Conservation (phyloP, 2,888 invertebrate genomes). For the Cryptocephalus primarius region DNA sequence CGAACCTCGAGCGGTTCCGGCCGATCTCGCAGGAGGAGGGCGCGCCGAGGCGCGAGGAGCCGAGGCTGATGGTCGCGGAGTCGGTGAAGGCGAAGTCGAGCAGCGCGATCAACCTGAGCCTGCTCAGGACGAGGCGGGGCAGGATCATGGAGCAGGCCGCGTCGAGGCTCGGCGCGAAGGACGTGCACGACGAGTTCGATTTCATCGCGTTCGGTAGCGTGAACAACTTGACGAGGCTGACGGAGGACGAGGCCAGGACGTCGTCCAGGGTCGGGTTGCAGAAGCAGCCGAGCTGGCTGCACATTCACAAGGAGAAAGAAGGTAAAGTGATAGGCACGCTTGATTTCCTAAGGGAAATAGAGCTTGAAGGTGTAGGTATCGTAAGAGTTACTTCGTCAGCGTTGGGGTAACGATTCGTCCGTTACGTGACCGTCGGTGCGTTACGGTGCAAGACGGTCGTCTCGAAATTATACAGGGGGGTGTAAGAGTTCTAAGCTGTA, state of each 20-base stretch:
- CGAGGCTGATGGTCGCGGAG: slow-evolving; percentile 23
- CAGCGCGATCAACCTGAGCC: slow-evolving; percentile 36
- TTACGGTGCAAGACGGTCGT: no score
- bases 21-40: slow-evolving; percentile 15
- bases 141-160: slow-evolving; percentile 30
- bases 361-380: neutral
- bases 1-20: slow-evolving; percentile 34
- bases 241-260: slow-evolving; percentile 2
- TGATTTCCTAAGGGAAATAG: neutral
- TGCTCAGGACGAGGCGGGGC: slow-evolving; percentile 30
- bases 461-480: no score
- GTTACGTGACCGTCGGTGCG: no score
- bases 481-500: no score
- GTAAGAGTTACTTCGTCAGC: neutral
- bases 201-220: slow-evolving; percentile 32
- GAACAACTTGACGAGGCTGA: slow-evolving; percentile 7
- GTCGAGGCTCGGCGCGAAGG: slow-evolving; percentile 20
- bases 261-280: slow-evolving; percentile 7
- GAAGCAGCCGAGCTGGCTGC: slow-evolving; percentile 20
- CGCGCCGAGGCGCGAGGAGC: slow-evolving; percentile 19
- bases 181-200: slow-evolving; percentile 33
- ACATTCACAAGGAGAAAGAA: slow-evolving; percentile 14
- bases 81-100: slow-evolving; percentile 37
- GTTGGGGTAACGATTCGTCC: no score
- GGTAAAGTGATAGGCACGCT: neutral